These are phyloP conservation scores for Drosophila ohnishii DNA, from an alignment of 1,140 invertebrate species.

Conservation along the genomic window DNA sequence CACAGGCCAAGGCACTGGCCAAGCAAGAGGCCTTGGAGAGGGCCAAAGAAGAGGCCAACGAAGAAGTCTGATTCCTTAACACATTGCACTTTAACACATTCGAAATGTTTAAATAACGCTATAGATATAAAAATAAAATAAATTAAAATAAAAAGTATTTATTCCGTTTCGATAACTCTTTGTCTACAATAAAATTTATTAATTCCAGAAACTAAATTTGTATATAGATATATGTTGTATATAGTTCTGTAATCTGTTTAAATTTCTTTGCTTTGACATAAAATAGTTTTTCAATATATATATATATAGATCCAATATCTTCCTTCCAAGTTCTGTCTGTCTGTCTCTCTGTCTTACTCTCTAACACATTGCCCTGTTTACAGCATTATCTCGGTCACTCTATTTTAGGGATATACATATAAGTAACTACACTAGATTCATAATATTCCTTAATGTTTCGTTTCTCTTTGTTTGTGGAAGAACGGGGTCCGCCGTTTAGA, in stretches of 20 bases:
- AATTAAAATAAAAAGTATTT: slow-evolving; percentile 5
- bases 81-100: not conserved
- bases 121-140: not conserved
- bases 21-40: slow-evolving; percentile 1
- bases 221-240: slow-evolving; percentile 79
- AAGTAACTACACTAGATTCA: slow-evolving; percentile 62
- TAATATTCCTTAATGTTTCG: slow-evolving; percentile 45
- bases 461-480: slow-evolving; percentile 49
- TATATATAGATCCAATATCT: slow-evolving; percentile 49
- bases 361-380: slow-evolving; percentile 63
- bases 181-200: slow-evolving; percentile 80
- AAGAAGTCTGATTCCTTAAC: not conserved
- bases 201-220: slow-evolving; percentile 79
- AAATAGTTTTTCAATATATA: slow-evolving; percentile 58
- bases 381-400: slow-evolving; percentile 58
- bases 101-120: not conserved
- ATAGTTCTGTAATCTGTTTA: slow-evolving; percentile 59
- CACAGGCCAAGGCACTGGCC: not conserved
- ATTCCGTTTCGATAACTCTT: slow-evolving; percentile 42
- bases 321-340: slow-evolving; percentile 30
- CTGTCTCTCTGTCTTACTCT: slow-evolving; percentile 56
- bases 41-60: slow-evolving; percentile 4
- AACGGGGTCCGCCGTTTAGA: slow-evolving; percentile 37
- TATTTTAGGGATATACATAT: slow-evolving; percentile 54
- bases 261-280: slow-evolving; percentile 53